A percentile compares a stretch with the other conserved stretches of the same genome.
phyloP scores from a whole-genome alignment of 2,113 vertebrate species.

The Takifugu flavidus region DNA sequence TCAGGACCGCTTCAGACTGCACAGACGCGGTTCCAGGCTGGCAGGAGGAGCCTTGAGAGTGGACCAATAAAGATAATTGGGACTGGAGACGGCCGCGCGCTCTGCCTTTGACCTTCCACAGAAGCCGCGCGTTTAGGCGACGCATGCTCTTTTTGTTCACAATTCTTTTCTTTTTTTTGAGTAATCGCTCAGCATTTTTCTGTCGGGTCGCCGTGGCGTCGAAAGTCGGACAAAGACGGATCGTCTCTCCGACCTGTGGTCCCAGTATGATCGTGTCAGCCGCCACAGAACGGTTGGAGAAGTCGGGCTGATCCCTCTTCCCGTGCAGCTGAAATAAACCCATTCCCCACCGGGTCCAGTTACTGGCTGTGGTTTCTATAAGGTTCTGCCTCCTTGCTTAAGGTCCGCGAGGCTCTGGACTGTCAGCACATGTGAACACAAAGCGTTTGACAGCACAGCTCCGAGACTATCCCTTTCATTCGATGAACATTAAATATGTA shows the following conservation, averaged over 20 bases:
- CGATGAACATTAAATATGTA: conserved; percentile 42
- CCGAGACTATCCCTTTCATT: conserved; percentile 25
- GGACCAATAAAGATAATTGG: conserved; percentile 35
- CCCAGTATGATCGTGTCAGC: no score
- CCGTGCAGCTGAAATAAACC: not conserved
- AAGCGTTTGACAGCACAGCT: conserved; percentile 14
- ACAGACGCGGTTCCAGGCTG: conserved; percentile 29
- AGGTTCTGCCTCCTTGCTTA: not conserved
- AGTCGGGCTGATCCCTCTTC: not conserved
- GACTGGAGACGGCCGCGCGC: conserved; percentile 24
- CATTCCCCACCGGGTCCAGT: not conserved
- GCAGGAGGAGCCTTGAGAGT: conserved; percentile 20
- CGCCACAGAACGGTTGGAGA: no score
- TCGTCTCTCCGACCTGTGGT: no score
- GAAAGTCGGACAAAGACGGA: no score
- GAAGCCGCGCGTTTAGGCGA: conserved; percentile 16
- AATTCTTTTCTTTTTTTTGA: conserved; percentile 17
- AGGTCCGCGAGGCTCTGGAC: not conserved
- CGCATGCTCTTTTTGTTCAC: conserved; percentile 13
- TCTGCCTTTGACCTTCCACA: not conserved
- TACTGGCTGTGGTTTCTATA: not conserved
- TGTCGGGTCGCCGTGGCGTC: no score
- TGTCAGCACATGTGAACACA: conserved; percentile 22
- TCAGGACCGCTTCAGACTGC: conserved; percentile 20
- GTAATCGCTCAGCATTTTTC: conserved; percentile 5